phyloP scores from a whole-genome alignment of 2,797 vertebrate species.

The Enteromius treurensis region DNA sequence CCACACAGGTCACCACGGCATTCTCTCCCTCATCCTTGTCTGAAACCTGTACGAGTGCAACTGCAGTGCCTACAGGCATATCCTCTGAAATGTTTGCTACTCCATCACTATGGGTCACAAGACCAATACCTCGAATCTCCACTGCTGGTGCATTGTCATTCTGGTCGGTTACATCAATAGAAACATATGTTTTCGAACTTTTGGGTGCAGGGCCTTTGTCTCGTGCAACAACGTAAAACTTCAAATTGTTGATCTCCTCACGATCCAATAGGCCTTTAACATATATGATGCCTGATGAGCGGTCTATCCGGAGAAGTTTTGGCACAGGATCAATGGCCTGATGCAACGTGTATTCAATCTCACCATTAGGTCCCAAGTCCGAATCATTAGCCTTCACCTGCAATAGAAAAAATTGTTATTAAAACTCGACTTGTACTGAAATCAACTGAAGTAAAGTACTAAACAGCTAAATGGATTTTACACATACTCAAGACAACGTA shows the following conservation, averaged over 20 bases:
- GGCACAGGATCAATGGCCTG: slow-evolving; percentile 92
- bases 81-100: slow-evolving; percentile 98
- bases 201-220: slow-evolving; percentile 97
- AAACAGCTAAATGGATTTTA: slow-evolving; percentile 38
- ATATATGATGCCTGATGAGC: slow-evolving; percentile 89
- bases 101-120: slow-evolving; percentile 94
- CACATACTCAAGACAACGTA: not conserved
- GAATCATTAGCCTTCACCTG: slow-evolving; percentile 98
- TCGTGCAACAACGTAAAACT: slow-evolving; percentile 92
- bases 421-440: slow-evolving; percentile 9
- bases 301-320: slow-evolving; percentile 90
- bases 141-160: slow-evolving; percentile 96
- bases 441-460: not conserved
- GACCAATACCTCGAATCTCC: slow-evolving; percentile 95
- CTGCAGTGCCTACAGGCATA: slow-evolving; percentile 93
- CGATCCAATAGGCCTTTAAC: slow-evolving; percentile 94
- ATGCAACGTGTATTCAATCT: slow-evolving; percentile 97
- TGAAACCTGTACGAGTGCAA: slow-evolving; percentile 96
- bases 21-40: slow-evolving; percentile 97
- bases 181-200: slow-evolving; percentile 92
- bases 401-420: slow-evolving; percentile 53
- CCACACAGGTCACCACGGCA: slow-evolving; percentile 96
- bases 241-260: slow-evolving; percentile 90
- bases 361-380: slow-evolving; percentile 93
- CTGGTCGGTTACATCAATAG: slow-evolving; percentile 93